Base-by-base conservation (phyloP, 2,888 invertebrate species). In the Pantelozetes paolii region DNA sequence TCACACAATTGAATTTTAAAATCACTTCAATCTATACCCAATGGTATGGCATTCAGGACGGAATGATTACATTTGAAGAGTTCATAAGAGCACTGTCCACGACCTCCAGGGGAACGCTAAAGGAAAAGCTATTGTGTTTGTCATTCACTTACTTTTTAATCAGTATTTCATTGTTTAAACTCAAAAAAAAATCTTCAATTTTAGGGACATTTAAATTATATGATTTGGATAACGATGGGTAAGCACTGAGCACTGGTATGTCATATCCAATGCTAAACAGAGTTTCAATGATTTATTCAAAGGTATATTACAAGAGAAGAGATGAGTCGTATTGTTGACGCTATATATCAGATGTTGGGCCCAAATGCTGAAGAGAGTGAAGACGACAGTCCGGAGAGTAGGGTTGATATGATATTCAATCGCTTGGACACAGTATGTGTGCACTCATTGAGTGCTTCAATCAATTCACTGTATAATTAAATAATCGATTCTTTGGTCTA, bases 91-190 rank as follows among this genome's bases (percentile, higher is more conserved):
- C 97, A 76, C 86, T 98, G 78, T 97, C 96, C 80, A 94, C 98
- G 82, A 98, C 97, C 88, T 96, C 96, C 82, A 87, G 97, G 82
- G 97, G 97, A 78, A 95, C 95, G 83, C 87, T 98, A 80, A 97
- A 98, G 82, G 97, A 98, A 84, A 98, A 98, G 85, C 86, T 98
- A 80, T 95, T 96, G 82, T 98, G 97, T 97, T 86, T 90, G 92
- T 89, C 64, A 32, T 30, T 2, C 5, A 5, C 32, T 70, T 20
- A 48, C 2, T 62, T 18, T 30, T 30, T 9, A 36, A n/a, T 64
- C n/a, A 36, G 2, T 23, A 23, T 20, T 57, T 57, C 26, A 57
- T 57, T 36, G 36, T 36, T 36, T 36, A 36, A 36, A 36, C 15
- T 45, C 2, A 45, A 13, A 45, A 45, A 45, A 11, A 18, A 45